phyloP scores from a whole-genome alignment of 64 coral and sea anemone species.

The Acropora yongei region DNA sequence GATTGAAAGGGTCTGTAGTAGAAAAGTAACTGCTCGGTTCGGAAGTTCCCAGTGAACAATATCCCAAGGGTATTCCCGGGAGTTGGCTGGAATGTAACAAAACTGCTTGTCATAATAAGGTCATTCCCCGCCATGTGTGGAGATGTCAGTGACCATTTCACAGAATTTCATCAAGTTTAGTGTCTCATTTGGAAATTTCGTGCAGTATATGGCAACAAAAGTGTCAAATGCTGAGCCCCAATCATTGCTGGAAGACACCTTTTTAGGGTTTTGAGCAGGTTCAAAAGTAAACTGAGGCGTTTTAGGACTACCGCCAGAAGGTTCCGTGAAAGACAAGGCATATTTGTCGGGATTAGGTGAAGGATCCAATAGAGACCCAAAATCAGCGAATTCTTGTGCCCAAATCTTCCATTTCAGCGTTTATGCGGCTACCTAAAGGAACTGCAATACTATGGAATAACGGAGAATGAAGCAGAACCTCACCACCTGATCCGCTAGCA shows the following conservation, averaged over 20 bases:
- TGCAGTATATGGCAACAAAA: no score
- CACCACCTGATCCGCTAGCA: not conserved
- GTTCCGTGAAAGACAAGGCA: not conserved
- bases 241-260: not conserved
- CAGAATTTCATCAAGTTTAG: no score
- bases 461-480: not conserved
- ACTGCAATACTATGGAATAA: slow-evolving; percentile 9
- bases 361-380: not conserved
- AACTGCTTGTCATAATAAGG: slow-evolving; percentile 27
- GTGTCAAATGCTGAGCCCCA: no score
- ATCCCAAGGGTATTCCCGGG: not conserved
- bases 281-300: not conserved
- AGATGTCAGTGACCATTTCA: not conserved
- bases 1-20: not conserved
- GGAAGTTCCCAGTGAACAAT: not conserved
- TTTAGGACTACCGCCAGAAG: not conserved
- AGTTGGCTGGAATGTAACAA: not conserved
- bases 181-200: no score
- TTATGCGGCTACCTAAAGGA: not conserved
- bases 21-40: not conserved
- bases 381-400: no score
- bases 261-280: not conserved
- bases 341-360: not conserved
- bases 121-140: not conserved
- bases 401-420: not conserved